Conservation (phyloP, 2,113 vertebrate genomes). For the Paratilapia polleni region DNA sequence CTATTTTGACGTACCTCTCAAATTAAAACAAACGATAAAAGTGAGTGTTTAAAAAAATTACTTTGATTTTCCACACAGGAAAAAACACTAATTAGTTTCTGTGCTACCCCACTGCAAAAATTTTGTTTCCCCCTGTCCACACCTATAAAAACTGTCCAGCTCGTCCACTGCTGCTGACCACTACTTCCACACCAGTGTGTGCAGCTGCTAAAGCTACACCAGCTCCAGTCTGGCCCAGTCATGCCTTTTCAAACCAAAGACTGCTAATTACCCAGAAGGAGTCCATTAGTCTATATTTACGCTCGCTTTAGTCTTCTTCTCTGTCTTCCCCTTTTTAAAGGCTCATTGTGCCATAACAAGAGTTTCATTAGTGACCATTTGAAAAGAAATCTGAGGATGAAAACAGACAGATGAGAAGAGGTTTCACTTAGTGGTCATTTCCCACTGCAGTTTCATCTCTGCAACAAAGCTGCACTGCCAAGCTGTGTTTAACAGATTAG, state of each 20-base stretch:
- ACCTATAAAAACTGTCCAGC: too few species aligned
- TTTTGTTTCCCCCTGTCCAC: too few species aligned
- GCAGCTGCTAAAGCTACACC: background rate
- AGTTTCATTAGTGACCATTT: slow-evolving; percentile 16
- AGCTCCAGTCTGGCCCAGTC: background rate
- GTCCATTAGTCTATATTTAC: slow-evolving; percentile 29
- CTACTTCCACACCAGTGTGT: too few species aligned
- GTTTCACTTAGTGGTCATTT: background rate
- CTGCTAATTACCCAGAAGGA: slow-evolving; percentile 15
- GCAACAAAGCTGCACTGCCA: background rate
- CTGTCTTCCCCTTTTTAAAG: background rate
- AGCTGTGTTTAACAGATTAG: background rate
- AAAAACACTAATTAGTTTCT: too few species aligned
- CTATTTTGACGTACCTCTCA: too few species aligned
- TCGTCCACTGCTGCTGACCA: too few species aligned
- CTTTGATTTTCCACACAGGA: too few species aligned
- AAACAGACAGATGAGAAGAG: background rate
- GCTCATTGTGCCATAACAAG: background rate
- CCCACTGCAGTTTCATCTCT: background rate
- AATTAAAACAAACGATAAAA: too few species aligned
- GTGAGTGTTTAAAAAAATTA: too few species aligned
- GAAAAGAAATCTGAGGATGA: background rate
- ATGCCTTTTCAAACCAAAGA: background rate
- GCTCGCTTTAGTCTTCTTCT: background rate
- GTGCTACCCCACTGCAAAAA: too few species aligned